Evolutionary conservation across 2,888 invertebrate genomes (phyloP).

Genomic region (Palloptera scutellata): DNA sequence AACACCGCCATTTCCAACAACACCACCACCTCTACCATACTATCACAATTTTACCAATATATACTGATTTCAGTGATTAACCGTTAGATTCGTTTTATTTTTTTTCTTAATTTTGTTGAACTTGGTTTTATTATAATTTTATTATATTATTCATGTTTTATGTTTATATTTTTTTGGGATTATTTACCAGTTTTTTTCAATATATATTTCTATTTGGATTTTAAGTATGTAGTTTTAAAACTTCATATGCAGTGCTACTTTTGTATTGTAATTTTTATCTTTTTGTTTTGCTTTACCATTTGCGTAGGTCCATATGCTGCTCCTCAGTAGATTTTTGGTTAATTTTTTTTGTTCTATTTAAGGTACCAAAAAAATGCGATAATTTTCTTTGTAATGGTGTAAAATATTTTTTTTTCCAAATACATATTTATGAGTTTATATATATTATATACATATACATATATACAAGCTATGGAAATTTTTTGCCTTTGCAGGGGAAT

Average conservation of each 20-base stretch:
- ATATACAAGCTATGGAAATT: conserved; percentile 64
- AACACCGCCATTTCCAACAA: conserved; percentile 23
- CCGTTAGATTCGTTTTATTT: conserved; percentile 47
- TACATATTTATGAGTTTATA: conserved; percentile 35
- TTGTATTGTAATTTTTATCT: too few relatives aligned
- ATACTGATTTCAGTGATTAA: conserved; percentile 40
- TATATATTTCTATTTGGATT: conserved; percentile 2
- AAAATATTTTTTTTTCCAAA: conserved; percentile 11
- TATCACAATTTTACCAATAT: conserved; percentile 2
- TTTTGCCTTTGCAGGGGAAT: conserved; percentile 84
- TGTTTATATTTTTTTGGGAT: too few relatives aligned
- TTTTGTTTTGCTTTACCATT: too few relatives aligned
- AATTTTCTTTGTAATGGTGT: too few relatives aligned
- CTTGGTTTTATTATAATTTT: conserved; percentile 33
- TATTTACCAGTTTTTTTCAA: too few relatives aligned
- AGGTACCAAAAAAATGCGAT: too few relatives aligned
- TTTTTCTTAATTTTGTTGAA: conserved; percentile 33
- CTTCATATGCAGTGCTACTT: too few relatives aligned
- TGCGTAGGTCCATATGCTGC: conserved; percentile 23
- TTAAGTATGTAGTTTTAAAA: background rate
- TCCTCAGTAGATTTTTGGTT: conserved; percentile 25
- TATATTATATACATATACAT: conserved; percentile 28
- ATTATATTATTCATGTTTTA: conserved; percentile 24
- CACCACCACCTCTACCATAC: conserved; percentile 1
- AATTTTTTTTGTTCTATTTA: conserved; percentile 29